Conservation (phyloP, 2,888 invertebrate genomes). For the Dicyrtomina minuta region DNA sequence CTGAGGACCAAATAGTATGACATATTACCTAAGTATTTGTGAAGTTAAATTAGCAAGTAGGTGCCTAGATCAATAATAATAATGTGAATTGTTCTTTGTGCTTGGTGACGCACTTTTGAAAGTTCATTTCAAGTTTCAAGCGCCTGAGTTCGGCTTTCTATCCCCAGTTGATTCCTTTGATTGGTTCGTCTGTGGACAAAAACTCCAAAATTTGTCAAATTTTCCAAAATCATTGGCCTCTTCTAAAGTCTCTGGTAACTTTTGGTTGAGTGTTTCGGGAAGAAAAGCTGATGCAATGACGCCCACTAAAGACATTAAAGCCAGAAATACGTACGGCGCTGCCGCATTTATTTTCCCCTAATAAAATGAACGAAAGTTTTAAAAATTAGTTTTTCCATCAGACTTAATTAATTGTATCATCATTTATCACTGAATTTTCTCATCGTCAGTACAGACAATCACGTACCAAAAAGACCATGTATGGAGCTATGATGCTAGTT, state of each 20-base stretch:
- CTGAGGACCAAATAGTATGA: too few species aligned
- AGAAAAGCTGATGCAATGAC: conserved; percentile 60
- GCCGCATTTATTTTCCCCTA: conserved; percentile 20
- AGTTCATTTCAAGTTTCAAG: too few species aligned
- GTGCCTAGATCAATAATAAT: too few species aligned
- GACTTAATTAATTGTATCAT: too few species aligned
- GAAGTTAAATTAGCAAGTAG: too few species aligned
- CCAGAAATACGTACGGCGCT: conserved; percentile 29
- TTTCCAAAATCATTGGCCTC: conserved; percentile 65
- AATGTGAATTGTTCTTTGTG: too few species aligned
- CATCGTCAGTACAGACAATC: background rate
- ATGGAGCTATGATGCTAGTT: conserved; percentile 63
- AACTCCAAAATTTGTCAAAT: conserved; percentile 55
- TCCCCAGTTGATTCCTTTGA: too few species aligned
- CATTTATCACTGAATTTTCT: too few species aligned
- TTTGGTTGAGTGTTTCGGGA: conserved; percentile 67
- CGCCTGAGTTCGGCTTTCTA: too few species aligned
- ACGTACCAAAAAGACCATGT: conserved; percentile 63
- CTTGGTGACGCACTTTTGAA: too few species aligned
- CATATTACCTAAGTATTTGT: too few species aligned
- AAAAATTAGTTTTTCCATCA: background rate
- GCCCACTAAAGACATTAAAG: conserved; percentile 40
- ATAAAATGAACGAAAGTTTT: background rate
- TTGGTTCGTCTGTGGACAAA: conserved; percentile 37
- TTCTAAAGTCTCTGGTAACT: conserved; percentile 66